A percentile compares a stretch with the other conserved stretches of the same genome.
Conservation (phyloP, 1,140 invertebrate genomes). For the Pectinophora gossypiella region DNA sequence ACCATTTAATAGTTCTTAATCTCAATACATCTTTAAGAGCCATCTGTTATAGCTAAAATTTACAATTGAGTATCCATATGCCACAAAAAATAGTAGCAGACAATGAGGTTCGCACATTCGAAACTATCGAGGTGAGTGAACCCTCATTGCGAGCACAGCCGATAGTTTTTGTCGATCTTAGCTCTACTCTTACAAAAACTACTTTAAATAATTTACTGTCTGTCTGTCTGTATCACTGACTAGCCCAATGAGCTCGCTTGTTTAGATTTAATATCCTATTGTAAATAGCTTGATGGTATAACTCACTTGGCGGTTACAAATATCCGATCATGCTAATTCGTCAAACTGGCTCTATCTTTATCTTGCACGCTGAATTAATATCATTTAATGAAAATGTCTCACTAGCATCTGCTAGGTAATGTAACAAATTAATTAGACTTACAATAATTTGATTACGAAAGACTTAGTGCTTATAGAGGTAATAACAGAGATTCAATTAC, state of each 20-base stretch:
- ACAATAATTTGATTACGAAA: neutral
- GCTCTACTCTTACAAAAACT: conserved; percentile 42
- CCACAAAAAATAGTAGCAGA: conserved; percentile 59
- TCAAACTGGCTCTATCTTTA: neutral
- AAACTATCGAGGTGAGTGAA: conserved; percentile 61
- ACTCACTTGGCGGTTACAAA: conserved; percentile 1
- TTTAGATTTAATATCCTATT: conserved; percentile 22
- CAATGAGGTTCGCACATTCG: conserved; percentile 67
- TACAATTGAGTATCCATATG: conserved; percentile 49
- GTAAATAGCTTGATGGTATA: neutral
- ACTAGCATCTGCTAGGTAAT: neutral
- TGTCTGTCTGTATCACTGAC: conserved; percentile 35
- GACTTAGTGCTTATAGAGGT: neutral
- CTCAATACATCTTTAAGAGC: no score
- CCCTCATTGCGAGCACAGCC: conserved; percentile 41
- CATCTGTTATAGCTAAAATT: conserved; percentile 21
- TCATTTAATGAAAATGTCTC: neutral
- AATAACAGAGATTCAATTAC: conserved; percentile 1
- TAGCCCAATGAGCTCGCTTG: conserved; percentile 14
- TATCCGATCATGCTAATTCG: neutral
- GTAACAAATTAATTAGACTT: neutral
- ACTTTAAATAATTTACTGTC: conserved; percentile 46
- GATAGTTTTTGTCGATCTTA: conserved; percentile 60
- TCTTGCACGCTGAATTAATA: neutral
- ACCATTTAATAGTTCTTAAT: neutral